phyloP scores from a whole-genome alignment of 2,888 invertebrate species.

The Hecatera dysodea region DNA sequence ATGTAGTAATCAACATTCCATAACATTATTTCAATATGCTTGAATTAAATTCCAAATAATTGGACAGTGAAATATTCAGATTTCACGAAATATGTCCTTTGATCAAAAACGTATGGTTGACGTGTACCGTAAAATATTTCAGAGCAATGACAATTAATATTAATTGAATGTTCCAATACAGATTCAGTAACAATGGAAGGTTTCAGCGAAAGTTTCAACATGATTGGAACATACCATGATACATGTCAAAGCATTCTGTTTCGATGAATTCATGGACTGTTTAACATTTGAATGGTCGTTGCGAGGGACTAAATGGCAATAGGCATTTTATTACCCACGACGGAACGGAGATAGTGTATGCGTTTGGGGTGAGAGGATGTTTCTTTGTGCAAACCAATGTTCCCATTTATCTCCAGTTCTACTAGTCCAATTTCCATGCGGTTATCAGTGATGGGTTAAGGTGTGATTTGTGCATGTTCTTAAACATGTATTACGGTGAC shows the following conservation, averaged over 20 bases:
- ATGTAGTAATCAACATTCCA: background rate
- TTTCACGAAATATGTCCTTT: constrained; percentile 28
- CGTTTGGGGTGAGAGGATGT: too few species aligned
- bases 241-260: constrained; percentile 26
- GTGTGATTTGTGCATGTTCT: too few species aligned
- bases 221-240: background rate
- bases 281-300: background rate
- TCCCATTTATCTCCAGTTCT: too few species aligned
- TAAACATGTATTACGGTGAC: too few species aligned
- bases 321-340: too few species aligned
- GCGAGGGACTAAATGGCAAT: background rate
- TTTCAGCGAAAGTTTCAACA: background rate
- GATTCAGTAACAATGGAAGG: constrained; percentile 6
- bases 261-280: background rate
- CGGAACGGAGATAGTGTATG: too few species aligned
- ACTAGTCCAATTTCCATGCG: too few species aligned
- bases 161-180: background rate
- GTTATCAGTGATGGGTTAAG: too few species aligned
- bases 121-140: constrained; percentile 20
- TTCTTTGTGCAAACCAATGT: too few species aligned
- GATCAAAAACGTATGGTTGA: constrained; percentile 20
- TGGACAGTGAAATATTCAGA: background rate
- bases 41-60: background rate
- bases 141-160: constrained; percentile 2
- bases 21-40: background rate